Conservation (phyloP, 2,797 vertebrate genomes). For the Pampus argenteus region DNA sequence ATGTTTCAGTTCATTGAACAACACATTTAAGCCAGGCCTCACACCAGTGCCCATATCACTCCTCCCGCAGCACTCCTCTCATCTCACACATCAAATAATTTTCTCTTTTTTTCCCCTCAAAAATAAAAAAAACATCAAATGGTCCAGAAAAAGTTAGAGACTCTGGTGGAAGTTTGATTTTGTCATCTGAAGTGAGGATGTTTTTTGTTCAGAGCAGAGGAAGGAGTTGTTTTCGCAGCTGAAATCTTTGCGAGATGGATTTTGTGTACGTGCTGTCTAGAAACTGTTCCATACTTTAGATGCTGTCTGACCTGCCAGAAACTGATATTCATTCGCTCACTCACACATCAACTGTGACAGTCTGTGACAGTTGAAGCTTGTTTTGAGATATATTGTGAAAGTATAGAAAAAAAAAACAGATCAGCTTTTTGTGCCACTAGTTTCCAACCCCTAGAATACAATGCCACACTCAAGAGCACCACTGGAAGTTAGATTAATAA, state of each 20-base stretch:
- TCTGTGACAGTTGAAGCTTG: conserved; percentile 18
- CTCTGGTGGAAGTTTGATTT: conserved; percentile 45
- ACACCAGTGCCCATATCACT: conserved; percentile 48
- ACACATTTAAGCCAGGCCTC: conserved; percentile 39
- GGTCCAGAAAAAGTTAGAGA: conserved; percentile 30
- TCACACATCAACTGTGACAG: conserved; percentile 31
- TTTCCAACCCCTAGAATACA: background rate
- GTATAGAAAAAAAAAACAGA: too few species aligned
- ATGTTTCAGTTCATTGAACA: conserved; percentile 43
- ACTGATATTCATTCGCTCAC: conserved; percentile 31
- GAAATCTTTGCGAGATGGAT: conserved; percentile 66
- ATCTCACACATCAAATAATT: conserved; percentile 48
- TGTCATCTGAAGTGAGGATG: conserved; percentile 37
- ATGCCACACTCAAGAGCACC: background rate
- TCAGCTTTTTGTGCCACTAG: too few species aligned
- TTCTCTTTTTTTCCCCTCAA: conserved; percentile 20
- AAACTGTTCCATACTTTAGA: conserved; percentile 35
- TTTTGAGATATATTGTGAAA: conserved; percentile 10
- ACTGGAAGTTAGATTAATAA: background rate
- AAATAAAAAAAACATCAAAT: conserved; percentile 58
- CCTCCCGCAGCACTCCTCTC: conserved; percentile 49
- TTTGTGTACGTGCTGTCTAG: conserved; percentile 59
- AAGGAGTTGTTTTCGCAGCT: conserved; percentile 40
- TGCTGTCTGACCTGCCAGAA: conserved; percentile 41
- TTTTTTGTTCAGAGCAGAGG: conserved; percentile 47